Evolutionary conservation across 2,113 vertebrate species (phyloP).

Genomic region (Spheniscus mendiculus): DNA sequence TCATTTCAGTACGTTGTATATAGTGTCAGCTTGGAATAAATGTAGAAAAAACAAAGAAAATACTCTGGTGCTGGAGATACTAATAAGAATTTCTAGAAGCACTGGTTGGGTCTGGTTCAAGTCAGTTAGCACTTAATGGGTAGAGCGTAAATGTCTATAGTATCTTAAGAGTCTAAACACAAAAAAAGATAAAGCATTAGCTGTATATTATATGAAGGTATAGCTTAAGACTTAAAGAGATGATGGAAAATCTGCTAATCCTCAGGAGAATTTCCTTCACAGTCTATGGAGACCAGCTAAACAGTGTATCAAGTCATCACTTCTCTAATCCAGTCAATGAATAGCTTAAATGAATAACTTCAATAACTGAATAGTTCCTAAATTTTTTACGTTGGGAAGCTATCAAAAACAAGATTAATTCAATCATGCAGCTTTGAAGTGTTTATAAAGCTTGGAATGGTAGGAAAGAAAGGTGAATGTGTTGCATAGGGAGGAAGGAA

Average conservation of each 20-base stretch:
- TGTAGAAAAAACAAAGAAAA: not conserved
- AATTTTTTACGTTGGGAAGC: not conserved
- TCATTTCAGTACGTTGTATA: not conserved
- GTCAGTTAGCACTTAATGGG: not conserved
- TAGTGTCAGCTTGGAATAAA: not conserved
- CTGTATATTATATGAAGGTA: not conserved
- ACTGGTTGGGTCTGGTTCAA: not conserved
- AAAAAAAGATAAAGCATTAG: not conserved
- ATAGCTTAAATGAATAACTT: not conserved
- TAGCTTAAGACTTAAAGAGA: not conserved
- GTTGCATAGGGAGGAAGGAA: not conserved
- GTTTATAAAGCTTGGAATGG: not conserved
- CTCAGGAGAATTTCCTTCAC: not conserved
- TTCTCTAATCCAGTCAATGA: not conserved
- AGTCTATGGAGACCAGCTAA: not conserved
- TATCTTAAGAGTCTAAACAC: not conserved
- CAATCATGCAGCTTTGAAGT: not conserved
- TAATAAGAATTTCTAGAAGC: not conserved
- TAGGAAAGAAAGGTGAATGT: not conserved
- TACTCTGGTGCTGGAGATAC: not conserved
- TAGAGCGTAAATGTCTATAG: not conserved
- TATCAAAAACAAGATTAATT: not conserved
- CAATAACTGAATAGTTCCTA: not conserved
- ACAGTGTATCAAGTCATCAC: not conserved
- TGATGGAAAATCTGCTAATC: not conserved